Evolutionary conservation across 2,797 vertebrate species (phyloP), one percentile per base, ranked within the genome.

Genomic region (Melanotaenia pygmaea): DNA sequence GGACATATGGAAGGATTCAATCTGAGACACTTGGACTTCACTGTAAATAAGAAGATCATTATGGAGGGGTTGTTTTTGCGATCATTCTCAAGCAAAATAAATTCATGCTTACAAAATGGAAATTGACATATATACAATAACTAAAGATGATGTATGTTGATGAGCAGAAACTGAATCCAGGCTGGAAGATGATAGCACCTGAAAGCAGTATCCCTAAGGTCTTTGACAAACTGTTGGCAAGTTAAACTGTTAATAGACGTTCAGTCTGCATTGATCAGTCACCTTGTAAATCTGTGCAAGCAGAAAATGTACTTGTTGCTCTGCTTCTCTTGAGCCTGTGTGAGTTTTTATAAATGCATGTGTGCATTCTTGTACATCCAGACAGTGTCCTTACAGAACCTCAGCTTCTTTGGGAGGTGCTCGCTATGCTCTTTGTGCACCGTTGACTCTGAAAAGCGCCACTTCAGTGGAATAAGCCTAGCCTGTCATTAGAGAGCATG

Each of bases 401-500:
- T 89, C 76, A 16, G 72, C 67, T 76, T 70, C 65, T 75, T 53
- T 79, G 88, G 83, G 82, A 85, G 85, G 85, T 76, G 76, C 89
- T 79, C 47, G 32, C 59, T 67, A 30, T 50, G 71, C 61, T 89
- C 76, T 86, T 59, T 90, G 82, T 88, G 82, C 69, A 60, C 76
- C 66, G 69, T 84, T 85, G 85, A 81, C 79, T 88, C 80, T 81
- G 69, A 87, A 89, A 89, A 90, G 76, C 81, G 69, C 84, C 81
- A 89, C 86, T 91, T 89, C 84, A 88, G 85, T 90, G 85, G 85
- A 93, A 92, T 81, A 90, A 84, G 77, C 79, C 81, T 84, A 93
- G 85, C 86, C 93, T 92, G 86, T 94, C 86, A 94, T 94, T 93
- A 94, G 83, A 0, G 59, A 88, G 85, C 89, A 89, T 90, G 86